phyloP scores from a whole-genome alignment of 2,113 vertebrate genomes.

The Catharus fuscescens region DNA sequence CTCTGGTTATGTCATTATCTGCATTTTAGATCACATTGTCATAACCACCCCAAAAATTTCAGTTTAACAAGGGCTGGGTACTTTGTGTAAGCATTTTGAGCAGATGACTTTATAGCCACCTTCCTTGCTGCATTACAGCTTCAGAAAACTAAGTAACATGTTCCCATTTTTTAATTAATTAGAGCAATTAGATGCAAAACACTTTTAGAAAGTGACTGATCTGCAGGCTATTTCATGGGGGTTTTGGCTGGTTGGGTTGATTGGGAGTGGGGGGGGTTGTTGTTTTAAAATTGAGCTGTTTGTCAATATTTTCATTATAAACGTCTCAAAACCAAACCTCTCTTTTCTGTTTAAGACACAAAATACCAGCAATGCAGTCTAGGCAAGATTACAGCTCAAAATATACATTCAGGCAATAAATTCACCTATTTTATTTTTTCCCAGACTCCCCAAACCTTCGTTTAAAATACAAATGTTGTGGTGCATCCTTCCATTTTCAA shows the following conservation, averaged over 20 bases:
- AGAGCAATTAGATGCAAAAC: neutral
- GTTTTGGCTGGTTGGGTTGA: neutral
- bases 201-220: neutral
- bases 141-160: neutral
- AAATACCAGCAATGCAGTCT: neutral
- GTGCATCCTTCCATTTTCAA: neutral
- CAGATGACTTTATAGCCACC: neutral
- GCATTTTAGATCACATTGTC: neutral
- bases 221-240: neutral
- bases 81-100: neutral
- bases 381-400: neutral
- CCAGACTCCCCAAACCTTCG: neutral
- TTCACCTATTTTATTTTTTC: neutral
- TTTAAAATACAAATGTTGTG: neutral
- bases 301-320: neutral
- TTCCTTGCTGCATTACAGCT: neutral
- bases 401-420: neutral
- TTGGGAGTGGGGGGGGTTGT: too few relatives aligned
- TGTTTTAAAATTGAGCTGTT: neutral
- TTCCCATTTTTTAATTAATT: slow-evolving; percentile 27
- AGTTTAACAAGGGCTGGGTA: neutral
- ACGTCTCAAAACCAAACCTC: neutral
- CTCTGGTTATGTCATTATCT: neutral
- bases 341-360: neutral
- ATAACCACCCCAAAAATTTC: neutral